phyloP scores from a whole-genome alignment of 2,888 invertebrate genomes.

The Pediacus dermestoides region DNA sequence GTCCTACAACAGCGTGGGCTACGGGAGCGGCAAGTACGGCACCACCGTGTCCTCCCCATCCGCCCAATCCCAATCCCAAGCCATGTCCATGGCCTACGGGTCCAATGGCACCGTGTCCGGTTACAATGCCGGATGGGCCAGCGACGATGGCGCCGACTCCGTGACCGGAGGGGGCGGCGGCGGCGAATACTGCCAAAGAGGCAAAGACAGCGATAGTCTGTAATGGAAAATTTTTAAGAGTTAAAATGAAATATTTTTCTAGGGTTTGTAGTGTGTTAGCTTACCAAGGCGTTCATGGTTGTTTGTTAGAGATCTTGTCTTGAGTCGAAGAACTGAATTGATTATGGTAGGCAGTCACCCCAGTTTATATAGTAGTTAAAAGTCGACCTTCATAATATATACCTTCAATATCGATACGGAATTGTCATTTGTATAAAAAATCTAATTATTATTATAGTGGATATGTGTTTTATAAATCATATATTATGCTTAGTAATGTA shows the following conservation, averaged over 20 bases:
- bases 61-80: not conserved
- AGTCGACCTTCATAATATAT: too few species aligned
- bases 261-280: not conserved
- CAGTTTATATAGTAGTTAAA: constrained; percentile 1
- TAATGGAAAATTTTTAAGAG: too few species aligned
- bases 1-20: constrained; percentile 11
- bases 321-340: not conserved
- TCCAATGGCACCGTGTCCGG: constrained; percentile 13
- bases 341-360: not conserved
- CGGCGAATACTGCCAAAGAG: not conserved
- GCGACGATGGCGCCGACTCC: constrained; percentile 10
- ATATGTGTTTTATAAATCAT: not conserved
- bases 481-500: not conserved
- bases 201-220: constrained; percentile 1
- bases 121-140: constrained; percentile 21
- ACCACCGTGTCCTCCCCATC: constrained; percentile 16
- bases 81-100: not conserved
- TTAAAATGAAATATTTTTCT: not conserved
- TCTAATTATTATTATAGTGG: not conserved
- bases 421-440: not conserved
- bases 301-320: not conserved
- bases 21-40: constrained; percentile 15
- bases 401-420: constrained; percentile 1
- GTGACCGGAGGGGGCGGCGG: constrained; percentile 2
- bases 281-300: constrained; percentile 3